Base-by-base conservation (phyloP, 2,113 vertebrate genomes). In the Pollachius pollachius region DNA sequence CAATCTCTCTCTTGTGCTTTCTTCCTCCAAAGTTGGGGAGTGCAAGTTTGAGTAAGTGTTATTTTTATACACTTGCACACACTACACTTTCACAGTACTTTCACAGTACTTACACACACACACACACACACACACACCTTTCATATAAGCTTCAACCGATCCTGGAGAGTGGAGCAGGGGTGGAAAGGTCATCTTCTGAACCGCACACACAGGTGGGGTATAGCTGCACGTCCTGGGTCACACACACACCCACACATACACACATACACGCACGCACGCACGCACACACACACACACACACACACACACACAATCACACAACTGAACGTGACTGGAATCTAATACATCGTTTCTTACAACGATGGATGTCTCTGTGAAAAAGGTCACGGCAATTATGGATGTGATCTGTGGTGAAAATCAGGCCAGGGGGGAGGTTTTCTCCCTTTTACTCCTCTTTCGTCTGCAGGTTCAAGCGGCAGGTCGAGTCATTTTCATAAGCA, bases 1-100 rank as follows among this genome's bases (percentile, higher is more conserved):
- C 23, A n/a, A n/a, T 16, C 15, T 54, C 23, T n/a, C 11, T 52
- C 23, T 12, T 18, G 48, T n/a, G 34, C 37, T 9, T 41, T 1
- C 9, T 41, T 41, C 37, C 9, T 41, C 37, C 37, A 41, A 41
- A 41, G 37, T 7, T 41, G 63, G 61, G 2, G 7, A 18, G 4
- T 56, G 75, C 87, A 89, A 83, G 87, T 91, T 89, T 81, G 81
- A 80, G 74, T 71, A 80, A 52, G 73, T 78, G 71, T 59, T 19
- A 8, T 59, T 21, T 59, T 59, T 59, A 16, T n/a, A 59, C n/a
- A 59, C 58, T 59, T 41, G 37, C n/a, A 59, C 5, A 59, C 58
- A 59, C n/a, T 59, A 67, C 68, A 70, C 19, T 11, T 16, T 3
- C 15, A 17, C 12, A 4, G 15, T 15, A 34, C 59, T 17, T 8